Evolutionary conservation across 2,888 invertebrate genomes (phyloP), one percentile per base, ranked within the genome.

Genomic region (Ommatoiulus sabulosus): DNA sequence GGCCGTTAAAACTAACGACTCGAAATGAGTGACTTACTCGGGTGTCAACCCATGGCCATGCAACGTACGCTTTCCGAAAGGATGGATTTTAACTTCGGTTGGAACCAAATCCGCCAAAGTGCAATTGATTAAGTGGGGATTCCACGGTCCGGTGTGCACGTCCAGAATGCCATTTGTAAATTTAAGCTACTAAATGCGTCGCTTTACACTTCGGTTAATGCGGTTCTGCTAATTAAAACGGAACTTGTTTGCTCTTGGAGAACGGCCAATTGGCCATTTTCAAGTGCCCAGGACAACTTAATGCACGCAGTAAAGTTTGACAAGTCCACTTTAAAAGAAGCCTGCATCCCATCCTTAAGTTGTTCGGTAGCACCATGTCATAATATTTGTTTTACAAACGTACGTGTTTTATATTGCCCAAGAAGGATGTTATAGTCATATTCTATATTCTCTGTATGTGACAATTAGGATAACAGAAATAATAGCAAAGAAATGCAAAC

Each of bases 1-100:
- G 85, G 10, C 85, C 85, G 44, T 85, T 85, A 85, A 63, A 85
- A 85, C 85, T 85, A 85, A 85, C 85, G 85, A 85, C 85, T 85
- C 44, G 85, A 85, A 85, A 85, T 85, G 85, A 85, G 44, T 44
- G 43, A 85, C 85, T 85, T 85, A 44, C 44, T 43, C 85, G 15
- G 84, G 44, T 85, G 44, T 85, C 85, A 44, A 63, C 63, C 63
- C 63, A 20, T 57, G 17, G 57, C 48, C 48, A 48, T 10, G 48
- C 48, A 10, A 7, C 8, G 12, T 48, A 12, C 57, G 46, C 17
- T 17, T 57, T 57, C 57, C 57, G 15, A 17, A 57, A 20, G 15
- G 20, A 63, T 63, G 63, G 63, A 63, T 63, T 63, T 63, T 63
- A 63, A 63, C 63, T 20, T 15, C 20, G 63, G 63, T 57, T 4